phyloP scores from a whole-genome alignment of 2,888 invertebrate species.

The Drosophila siamana region DNA sequence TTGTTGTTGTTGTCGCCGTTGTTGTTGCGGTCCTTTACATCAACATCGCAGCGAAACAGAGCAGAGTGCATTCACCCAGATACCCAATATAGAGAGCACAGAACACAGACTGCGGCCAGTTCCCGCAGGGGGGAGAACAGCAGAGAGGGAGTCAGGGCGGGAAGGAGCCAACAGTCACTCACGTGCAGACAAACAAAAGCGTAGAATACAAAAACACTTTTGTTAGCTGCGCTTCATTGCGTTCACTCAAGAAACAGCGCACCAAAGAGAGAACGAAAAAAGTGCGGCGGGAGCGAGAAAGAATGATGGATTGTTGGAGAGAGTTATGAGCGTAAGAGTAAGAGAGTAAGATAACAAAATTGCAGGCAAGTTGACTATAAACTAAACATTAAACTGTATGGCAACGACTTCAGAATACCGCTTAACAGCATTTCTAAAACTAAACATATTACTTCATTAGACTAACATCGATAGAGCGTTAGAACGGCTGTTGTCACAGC shows the following conservation, averaged over 20 bases:
- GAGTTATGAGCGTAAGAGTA: background rate
- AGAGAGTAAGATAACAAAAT: conserved; percentile 23
- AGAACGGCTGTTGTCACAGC: background rate
- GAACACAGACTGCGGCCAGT: background rate
- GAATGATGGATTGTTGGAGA: conserved; percentile 3
- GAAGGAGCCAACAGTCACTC: conserved; percentile 53
- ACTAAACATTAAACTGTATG: background rate
- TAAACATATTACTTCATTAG: background rate
- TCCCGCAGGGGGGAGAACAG: background rate
- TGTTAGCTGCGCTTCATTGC: conserved; percentile 76
- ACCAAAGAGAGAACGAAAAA: conserved; percentile 1
- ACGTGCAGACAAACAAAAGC: conserved; percentile 72
- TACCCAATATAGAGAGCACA: conserved; percentile 21
- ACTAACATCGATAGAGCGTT: background rate
- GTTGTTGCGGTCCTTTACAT: conserved; percentile 53
- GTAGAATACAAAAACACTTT: conserved; percentile 61
- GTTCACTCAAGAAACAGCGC: conserved; percentile 42
- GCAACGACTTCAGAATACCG: conserved; percentile 29
- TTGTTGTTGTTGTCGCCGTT: conserved; percentile 14
- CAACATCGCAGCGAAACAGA: conserved; percentile 45
- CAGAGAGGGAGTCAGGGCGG: background rate
- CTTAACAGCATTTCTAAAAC: background rate
- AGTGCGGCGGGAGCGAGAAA: background rate
- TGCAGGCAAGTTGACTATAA: conserved; percentile 20
- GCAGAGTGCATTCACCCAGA: conserved; percentile 74